Evolutionary conservation across 2,797 vertebrate genomes (phyloP), one percentile per base, ranked within the genome.

Genomic region (Petrocephalus schoutedeni): DNA sequence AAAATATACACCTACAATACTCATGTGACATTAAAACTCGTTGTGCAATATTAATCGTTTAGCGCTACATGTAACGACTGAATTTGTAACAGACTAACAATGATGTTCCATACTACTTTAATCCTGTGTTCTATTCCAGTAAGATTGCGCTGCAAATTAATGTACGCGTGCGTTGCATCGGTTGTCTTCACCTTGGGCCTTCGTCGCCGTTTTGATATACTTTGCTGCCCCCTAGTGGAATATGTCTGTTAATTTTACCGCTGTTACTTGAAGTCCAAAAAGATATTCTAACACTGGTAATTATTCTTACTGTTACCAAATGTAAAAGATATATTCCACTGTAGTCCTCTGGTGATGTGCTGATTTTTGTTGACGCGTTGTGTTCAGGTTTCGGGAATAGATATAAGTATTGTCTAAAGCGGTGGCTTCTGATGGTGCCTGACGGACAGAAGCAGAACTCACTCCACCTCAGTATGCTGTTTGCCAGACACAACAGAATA

Each of bases 151-250:
- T 19, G 49, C n/a, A 1, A 53, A 53, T 53, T 49, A 53, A 83
- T 23, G 1, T 53, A 7, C 23, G 41, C 21, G n/a, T 8, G 16
- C 36, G 49, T 54, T 10, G 12, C 80, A 59, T 89, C 53, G 53
- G 28, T 7, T 21, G 53, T 86, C 41, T 36, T 53, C 87, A 21
- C 32, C 74, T 85, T 86, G 36, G 21, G 23, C 32, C 32, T 49
- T 61, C 28, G 59, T 56, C 53, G 67, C 36, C n/a, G 28, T 83
- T 83, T 87, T 87, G n/a, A 9, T 32, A 53, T 87, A 71, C 89
- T 87, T 64, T 93, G 90, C 93, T 94, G 94, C 93, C 94, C 92
- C 90, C 96, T 95, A 90, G 92, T 89, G 85, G 58, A 58, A 58
- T 2, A 21, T 59, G 1, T 14, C 28, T 41, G 67, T 28, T 16